Conservation (phyloP, 2,113 vertebrate genomes). For the Hymenochirus boettgeri region DNA sequence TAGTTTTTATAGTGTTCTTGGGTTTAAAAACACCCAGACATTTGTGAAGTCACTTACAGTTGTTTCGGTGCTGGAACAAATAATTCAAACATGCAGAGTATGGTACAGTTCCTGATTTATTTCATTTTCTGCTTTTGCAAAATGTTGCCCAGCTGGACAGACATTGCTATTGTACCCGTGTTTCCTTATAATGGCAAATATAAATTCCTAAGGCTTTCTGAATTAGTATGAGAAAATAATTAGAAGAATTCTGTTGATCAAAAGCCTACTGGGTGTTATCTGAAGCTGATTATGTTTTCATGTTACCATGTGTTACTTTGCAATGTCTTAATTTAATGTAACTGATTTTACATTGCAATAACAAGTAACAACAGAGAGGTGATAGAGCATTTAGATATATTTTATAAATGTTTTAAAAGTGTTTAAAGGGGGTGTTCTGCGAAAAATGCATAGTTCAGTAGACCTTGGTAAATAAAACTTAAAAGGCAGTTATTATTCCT, state of each 20-base stretch:
- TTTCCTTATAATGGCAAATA: conserved; percentile 9
- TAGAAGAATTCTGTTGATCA: conserved; percentile 27
- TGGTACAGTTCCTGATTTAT: conserved; percentile 33
- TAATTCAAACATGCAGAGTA: no score
- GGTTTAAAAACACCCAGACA: no score
- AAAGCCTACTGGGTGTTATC: background rate
- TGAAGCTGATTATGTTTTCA: conserved; percentile 16
- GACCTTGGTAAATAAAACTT: no score
- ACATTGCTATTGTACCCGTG: conserved; percentile 31
- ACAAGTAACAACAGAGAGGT: background rate
- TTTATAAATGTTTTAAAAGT: no score
- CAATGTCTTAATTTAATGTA: background rate
- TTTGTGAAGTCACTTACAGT: no score
- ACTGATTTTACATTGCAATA: background rate
- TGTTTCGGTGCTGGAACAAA: no score
- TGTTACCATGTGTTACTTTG: background rate
- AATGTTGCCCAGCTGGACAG: conserved; percentile 30
- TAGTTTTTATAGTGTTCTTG: no score
- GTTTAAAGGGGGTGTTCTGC: no score
- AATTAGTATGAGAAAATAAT: conserved; percentile 27
- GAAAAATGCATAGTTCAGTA: no score
- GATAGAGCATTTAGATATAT: no score
- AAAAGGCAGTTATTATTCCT: no score
- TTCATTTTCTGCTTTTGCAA: conserved; percentile 32
- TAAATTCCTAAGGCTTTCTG: conserved; percentile 19